Conservation (phyloP, 2,113 vertebrate genomes). For the Potamarius usumacintae region DNA sequence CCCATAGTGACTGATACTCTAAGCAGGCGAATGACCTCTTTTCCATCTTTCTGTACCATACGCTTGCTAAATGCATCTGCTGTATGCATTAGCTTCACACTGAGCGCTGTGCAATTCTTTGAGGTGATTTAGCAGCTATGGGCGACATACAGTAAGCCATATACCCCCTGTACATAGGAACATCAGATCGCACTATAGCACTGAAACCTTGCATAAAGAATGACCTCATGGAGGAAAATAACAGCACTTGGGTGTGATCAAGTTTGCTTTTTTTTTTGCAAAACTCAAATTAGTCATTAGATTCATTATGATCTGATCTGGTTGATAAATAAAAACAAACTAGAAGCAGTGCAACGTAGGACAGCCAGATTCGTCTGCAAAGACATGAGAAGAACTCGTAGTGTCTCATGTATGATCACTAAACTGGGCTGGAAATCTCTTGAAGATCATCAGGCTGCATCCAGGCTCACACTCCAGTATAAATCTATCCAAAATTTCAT, state of each 20-base stretch:
- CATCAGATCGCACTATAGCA: slow-evolving; percentile 62
- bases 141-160: slow-evolving; percentile 72
- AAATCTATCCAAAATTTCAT: too few species aligned
- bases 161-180: slow-evolving; percentile 58
- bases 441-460: too few species aligned
- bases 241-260: neutral
- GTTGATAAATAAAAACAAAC: neutral
- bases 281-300: neutral
- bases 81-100: slow-evolving; percentile 69
- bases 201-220: slow-evolving; percentile 13
- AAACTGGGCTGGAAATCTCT: too few species aligned
- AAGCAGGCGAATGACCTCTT: slow-evolving; percentile 34
- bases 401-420: too few species aligned
- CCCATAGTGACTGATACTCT: slow-evolving; percentile 47
- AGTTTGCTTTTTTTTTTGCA: neutral
- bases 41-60: slow-evolving; percentile 36
- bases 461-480: too few species aligned
- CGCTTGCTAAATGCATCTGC: slow-evolving; percentile 29
- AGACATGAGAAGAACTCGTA: too few species aligned
- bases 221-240: slow-evolving; percentile 5
- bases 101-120: slow-evolving; percentile 70
- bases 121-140: slow-evolving; percentile 70
- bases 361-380: too few species aligned
- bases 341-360: too few species aligned
- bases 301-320: neutral